Percentiles rank a stretch among this genome's conserved stretches.
Conservation (phyloP, 2,113 vertebrate genomes). For the Oryzias woworae region DNA sequence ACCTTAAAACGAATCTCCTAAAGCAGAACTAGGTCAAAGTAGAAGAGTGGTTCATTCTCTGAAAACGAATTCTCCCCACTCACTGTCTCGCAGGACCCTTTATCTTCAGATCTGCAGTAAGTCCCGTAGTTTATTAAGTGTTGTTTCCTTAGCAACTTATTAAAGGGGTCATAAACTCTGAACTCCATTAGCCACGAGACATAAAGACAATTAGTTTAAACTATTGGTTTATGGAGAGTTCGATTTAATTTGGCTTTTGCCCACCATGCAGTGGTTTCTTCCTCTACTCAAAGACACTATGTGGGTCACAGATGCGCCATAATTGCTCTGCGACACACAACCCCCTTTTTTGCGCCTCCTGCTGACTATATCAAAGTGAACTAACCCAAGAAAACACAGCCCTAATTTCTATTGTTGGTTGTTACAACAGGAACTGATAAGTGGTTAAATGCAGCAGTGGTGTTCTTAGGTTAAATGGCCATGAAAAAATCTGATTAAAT, state of each 20-base stretch:
- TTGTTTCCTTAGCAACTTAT: constrained; percentile 42
- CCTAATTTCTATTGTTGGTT: constrained; percentile 24
- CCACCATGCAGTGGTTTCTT: constrained; percentile 11
- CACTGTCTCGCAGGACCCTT: constrained; percentile 28
- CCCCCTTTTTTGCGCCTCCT: constrained; percentile 10
- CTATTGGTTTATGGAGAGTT: constrained; percentile 34
- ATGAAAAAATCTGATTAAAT: constrained; percentile 5
- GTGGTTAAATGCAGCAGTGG: constrained; percentile 1
- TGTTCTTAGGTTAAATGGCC: constrained; percentile 5
- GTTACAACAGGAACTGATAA: too few species aligned
- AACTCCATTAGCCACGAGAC: constrained; percentile 31
- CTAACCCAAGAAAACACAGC: constrained; percentile 1
- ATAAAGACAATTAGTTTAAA: constrained; percentile 22
- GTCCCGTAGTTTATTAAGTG: constrained; percentile 18
- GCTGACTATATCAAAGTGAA: constrained; percentile 33
- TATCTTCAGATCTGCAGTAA: constrained; percentile 27
- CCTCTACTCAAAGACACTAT: constrained; percentile 8
- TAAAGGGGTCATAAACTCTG: constrained; percentile 54
- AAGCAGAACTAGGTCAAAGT: constrained; percentile 38
- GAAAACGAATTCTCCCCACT: constrained; percentile 54
- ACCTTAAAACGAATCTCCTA: constrained; percentile 38
- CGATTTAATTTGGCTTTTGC: constrained; percentile 37
- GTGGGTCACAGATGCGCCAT: constrained; percentile 34
- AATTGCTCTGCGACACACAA: constrained; percentile 37
- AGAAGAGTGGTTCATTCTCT: constrained; percentile 52